Evolutionary conservation across 2,888 invertebrate species (phyloP).

Genomic region (Ptychoptera contaminata): DNA sequence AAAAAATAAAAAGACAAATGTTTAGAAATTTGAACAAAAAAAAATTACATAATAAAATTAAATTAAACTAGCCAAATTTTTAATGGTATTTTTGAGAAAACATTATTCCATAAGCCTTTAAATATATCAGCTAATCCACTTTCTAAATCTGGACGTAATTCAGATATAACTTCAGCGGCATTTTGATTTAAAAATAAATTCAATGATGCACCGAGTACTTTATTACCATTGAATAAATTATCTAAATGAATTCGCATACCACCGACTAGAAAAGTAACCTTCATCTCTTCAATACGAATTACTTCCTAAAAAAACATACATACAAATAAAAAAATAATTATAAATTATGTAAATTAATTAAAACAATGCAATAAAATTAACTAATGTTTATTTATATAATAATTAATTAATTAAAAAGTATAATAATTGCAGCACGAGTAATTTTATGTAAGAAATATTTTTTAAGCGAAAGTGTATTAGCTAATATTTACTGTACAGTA

Average conservation of each 20-base stretch:
- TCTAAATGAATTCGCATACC: conserved; percentile 37
- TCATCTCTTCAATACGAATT: conserved; percentile 37
- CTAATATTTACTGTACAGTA: neutral
- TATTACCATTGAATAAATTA: conserved; percentile 46
- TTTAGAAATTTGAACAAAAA: too few relatives aligned
- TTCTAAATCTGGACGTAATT: conserved; percentile 38
- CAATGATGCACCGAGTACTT: conserved; percentile 40
- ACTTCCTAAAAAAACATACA: conserved; percentile 20
- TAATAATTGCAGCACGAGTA: too few relatives aligned
- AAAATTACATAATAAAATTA: neutral
- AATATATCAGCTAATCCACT: conserved; percentile 38
- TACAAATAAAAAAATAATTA: neutral
- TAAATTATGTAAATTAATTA: neutral
- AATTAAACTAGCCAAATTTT: conserved; percentile 35
- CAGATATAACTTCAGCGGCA: conserved; percentile 39
- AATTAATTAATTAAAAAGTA: too few relatives aligned
- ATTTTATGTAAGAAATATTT: too few relatives aligned
- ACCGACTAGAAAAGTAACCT: conserved; percentile 37
- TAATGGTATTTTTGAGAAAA: conserved; percentile 39
- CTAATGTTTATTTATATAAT: neutral
- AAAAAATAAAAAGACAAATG: too few relatives aligned
- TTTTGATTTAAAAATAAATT: conserved; percentile 43
- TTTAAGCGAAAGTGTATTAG: neutral
- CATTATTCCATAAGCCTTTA: conserved; percentile 39
- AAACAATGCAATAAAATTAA: neutral